A percentile compares a stretch with the other conserved stretches of the same genome.
Evolutionary conservation across 2,888 invertebrate genomes (phyloP).

Genomic region (Pristionchus entomophagus): DNA sequence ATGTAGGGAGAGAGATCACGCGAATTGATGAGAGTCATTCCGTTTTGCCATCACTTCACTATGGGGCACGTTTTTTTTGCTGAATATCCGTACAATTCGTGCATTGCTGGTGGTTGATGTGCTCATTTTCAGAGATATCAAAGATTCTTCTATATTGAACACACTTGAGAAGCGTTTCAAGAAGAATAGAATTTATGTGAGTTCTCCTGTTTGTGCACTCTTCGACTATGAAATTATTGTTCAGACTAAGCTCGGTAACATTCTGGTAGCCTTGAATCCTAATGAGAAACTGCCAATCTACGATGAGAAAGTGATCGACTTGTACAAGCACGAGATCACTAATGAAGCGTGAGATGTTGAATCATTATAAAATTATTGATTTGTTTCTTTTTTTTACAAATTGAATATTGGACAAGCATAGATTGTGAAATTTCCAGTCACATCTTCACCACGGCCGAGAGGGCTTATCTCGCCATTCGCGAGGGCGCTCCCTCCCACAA

Average conservation of each 20-base stretch:
- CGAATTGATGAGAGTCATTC: no score
- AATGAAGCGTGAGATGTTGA: slow-evolving; percentile 42
- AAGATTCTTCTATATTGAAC: slow-evolving; percentile 45
- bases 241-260: slow-evolving; percentile 52
- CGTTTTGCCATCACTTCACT: no score
- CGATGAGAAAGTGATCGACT: slow-evolving; percentile 55
- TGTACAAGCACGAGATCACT: slow-evolving; percentile 51
- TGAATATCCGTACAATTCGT: neutral
- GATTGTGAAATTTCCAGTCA: slow-evolving; percentile 52
- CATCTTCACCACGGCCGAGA: slow-evolving; percentile 56
- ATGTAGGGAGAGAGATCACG: no score
- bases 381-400: neutral
- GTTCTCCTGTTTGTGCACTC: neutral
- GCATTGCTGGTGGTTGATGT: no score
- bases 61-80: no score
- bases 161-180: slow-evolving; percentile 51
- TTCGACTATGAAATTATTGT: neutral
- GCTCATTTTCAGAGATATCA: slow-evolving; percentile 49
- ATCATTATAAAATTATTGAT: neutral
- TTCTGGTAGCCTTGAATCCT: slow-evolving; percentile 59
- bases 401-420: neutral
- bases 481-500: slow-evolving; percentile 56
- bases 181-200: slow-evolving; percentile 52
- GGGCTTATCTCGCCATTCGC: slow-evolving; percentile 52
- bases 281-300: slow-evolving; percentile 60